Base-by-base conservation (phyloP, 2,888 invertebrate genomes). In the Andrena bicolor region DNA sequence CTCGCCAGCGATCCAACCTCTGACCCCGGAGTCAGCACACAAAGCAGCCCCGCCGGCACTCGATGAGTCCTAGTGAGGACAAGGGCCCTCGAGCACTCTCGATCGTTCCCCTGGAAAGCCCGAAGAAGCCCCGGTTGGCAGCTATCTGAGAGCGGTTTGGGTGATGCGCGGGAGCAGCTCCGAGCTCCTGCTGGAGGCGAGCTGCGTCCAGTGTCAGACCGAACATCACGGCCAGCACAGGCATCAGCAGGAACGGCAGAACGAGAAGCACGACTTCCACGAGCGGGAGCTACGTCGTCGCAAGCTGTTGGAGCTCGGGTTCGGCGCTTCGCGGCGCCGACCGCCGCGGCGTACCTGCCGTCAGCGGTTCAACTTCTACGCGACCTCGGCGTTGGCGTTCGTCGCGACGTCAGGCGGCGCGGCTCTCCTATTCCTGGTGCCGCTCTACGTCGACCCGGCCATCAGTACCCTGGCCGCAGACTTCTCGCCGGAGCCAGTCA, bases 181-280 rank as follows among this genome's bases (percentile, higher is more conserved):
- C 94, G 96, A 96, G 95, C 95, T 96, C 95, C 96, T 96, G 95
- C 96, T 96, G 94, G 96, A 96, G 94, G 96, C 96, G 94, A 96
- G 96, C 95, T 96, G 96, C 95, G 95, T 94, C 94, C 95, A 92
- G 94, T 95, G 94, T 93, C 94, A 94, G 94, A 94, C 91, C 94
- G 95, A 94, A 95, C 95, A 94, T 94, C 95, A 94, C 94, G 76
- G 60, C n/a, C 70, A 82, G 30, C 84, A 75, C 35, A 73, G 61
- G 23, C 76, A 84, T 26, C 84, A 85, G 66, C 78, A 81, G 49
- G 77, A 64, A 63, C 76, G 49, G 94, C 93, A 86, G 86, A 85
- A 90, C 92, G 90, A 94, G 93, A 91, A 92, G 90, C 82, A 92
- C 91, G 92, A 93, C 84, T 91, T 92, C 65, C 87, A 91, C 79